Conservation (phyloP, 2,888 invertebrate species). For the Ophion ventricosus region DNA sequence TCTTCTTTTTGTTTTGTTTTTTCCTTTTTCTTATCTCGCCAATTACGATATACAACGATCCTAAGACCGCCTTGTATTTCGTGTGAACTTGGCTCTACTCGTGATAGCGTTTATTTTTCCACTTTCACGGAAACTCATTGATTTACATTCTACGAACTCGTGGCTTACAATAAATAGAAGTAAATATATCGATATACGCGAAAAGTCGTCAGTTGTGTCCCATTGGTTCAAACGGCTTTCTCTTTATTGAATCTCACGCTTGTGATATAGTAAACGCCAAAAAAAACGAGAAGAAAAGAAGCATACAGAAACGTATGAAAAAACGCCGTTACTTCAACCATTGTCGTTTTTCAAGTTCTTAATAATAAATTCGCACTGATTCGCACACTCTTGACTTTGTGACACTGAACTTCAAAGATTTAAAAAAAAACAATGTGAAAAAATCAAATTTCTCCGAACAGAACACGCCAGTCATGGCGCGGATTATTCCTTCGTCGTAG, state of each 20-base stretch:
- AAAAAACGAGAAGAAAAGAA: slow-evolving; percentile 8
- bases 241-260: slow-evolving; percentile 1
- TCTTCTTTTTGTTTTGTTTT: not conserved
- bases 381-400: slow-evolving; percentile 21
- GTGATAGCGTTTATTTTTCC: slow-evolving; percentile 9
- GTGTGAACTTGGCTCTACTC: slow-evolving; percentile 45
- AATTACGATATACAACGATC: not conserved
- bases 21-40: not conserved
- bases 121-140: slow-evolving; percentile 40
- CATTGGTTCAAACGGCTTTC: slow-evolving; percentile 34
- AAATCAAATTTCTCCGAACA: not conserved
- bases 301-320: slow-evolving; percentile 2
- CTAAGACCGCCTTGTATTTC: slow-evolving; percentile 4
- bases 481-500: not conserved
- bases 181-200: slow-evolving; percentile 52
- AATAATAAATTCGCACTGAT: slow-evolving; percentile 29
- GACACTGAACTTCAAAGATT: not conserved
- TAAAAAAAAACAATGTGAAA: slow-evolving; percentile 7
- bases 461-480: not conserved
- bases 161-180: slow-evolving; percentile 65
- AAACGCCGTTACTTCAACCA: not conserved
- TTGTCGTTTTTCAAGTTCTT: slow-evolving; percentile 18
- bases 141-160: slow-evolving; percentile 51
- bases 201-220: slow-evolving; percentile 47
- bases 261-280: slow-evolving; percentile 31